These are phyloP conservation scores for Ophthalmolycus amberensis DNA, from an alignment of 2,113 vertebrate species.

Conservation along the genomic window DNA sequence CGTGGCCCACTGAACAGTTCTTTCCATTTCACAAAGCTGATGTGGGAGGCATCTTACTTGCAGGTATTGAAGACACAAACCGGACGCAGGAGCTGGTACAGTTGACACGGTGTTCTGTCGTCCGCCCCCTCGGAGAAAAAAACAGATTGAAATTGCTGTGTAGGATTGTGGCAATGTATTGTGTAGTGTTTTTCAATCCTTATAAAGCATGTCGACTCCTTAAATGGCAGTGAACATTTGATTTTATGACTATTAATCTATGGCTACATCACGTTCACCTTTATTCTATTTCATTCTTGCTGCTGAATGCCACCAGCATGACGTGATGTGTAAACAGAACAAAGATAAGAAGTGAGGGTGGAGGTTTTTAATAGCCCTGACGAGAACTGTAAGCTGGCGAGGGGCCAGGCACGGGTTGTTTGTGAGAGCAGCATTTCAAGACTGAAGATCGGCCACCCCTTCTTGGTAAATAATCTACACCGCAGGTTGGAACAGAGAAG, in stretches of 20 bases:
- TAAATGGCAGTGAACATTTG: neutral
- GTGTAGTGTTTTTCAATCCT: neutral
- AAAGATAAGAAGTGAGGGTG: conserved; percentile 67
- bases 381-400: conserved; percentile 8
- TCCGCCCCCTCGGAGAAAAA: conserved; percentile 64
- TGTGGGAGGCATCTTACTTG: conserved; percentile 64
- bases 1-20: conserved; percentile 14
- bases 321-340: conserved; percentile 67
- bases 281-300: neutral
- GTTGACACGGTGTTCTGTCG: conserved; percentile 29
- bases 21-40: neutral
- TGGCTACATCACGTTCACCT: neutral
- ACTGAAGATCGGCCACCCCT: neutral
- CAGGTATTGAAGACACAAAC: conserved; percentile 57
- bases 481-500: neutral
- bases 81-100: conserved; percentile 55
- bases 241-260: neutral
- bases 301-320: conserved; percentile 31
- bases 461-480: conserved; percentile 38
- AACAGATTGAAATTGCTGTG: neutral
- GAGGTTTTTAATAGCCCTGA: conserved; percentile 48
- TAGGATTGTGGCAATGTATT: neutral
- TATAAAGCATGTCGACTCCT: neutral
- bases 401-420: neutral
- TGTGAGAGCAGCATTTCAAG: neutral